Percentiles rank a stretch among this genome's conserved stretches.
Conservation (phyloP, 2,888 invertebrate genomes). For the Dryocosmus kuriphilus region DNA sequence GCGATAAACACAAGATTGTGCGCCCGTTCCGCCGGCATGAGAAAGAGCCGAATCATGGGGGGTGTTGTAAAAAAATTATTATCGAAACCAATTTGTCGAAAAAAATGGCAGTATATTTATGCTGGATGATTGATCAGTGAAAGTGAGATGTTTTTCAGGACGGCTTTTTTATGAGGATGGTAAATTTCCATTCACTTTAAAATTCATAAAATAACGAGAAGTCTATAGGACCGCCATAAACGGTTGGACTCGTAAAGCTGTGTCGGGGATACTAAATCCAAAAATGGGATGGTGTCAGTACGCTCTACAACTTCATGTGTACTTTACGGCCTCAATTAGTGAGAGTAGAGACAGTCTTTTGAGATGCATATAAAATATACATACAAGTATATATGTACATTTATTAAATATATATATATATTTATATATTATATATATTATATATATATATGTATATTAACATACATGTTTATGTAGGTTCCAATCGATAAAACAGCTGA, state of each 20-base stretch:
- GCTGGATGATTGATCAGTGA: conserved; percentile 11
- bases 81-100: too few species aligned
- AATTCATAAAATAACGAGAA: conserved; percentile 28
- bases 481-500: neutral
- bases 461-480: too few species aligned
- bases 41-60: conserved; percentile 14
- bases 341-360: conserved; percentile 21
- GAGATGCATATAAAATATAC: neutral
- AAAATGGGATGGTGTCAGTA: conserved; percentile 23
- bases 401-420: too few species aligned
- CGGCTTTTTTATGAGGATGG: neutral
- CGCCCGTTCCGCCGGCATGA: too few species aligned
- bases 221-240: conserved; percentile 13
- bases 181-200: conserved; percentile 32
- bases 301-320: conserved; percentile 13
- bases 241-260: conserved; percentile 28
- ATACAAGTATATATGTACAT: too few species aligned
- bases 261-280: conserved; percentile 23
- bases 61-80: too few species aligned
- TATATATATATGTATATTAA: too few species aligned
- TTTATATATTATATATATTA: too few species aligned
- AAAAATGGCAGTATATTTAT: neutral
- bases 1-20: too few species aligned
- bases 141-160: neutral
- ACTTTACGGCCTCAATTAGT: conserved; percentile 26